Evolutionary conservation across 2,888 invertebrate genomes (phyloP).

Genomic region (Serripes groenlandicus): DNA sequence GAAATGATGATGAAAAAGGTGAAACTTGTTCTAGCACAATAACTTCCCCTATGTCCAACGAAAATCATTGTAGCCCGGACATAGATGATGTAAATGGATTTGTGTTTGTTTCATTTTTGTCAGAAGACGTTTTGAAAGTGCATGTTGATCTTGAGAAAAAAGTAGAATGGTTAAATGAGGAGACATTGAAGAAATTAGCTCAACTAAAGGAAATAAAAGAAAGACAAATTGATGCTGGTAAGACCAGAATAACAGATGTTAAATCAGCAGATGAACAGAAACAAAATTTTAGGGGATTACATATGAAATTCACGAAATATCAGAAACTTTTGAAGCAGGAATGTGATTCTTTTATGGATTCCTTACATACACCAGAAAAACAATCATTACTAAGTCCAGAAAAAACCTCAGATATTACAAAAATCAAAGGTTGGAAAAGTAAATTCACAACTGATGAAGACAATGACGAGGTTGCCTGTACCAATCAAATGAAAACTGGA

Average conservation of each 20-base stretch:
- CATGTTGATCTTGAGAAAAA: conserved; percentile 78
- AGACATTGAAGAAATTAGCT: conserved; percentile 45
- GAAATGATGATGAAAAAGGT: neutral
- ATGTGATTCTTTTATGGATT: conserved; percentile 55
- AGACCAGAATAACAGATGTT: conserved; percentile 64
- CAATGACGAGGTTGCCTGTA: conserved; percentile 53
- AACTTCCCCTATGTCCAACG: neutral
- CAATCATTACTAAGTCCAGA: conserved; percentile 41
- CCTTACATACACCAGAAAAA: neutral
- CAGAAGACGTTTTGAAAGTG: conserved; percentile 76
- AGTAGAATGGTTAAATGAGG: conserved; percentile 56
- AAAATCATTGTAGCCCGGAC: conserved; percentile 72
- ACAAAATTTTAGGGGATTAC: conserved; percentile 77
- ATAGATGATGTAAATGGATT: conserved; percentile 82
- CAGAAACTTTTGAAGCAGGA: conserved; percentile 74
- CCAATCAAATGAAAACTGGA: conserved; percentile 64
- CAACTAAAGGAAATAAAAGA: conserved; percentile 63
- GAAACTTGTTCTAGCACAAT: neutral
- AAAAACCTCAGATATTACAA: conserved; percentile 80
- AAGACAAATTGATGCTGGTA: conserved; percentile 52
- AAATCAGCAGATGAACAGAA: conserved; percentile 66
- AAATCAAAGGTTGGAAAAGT: conserved; percentile 83
- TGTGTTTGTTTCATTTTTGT: conserved; percentile 80
- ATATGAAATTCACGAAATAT: conserved; percentile 78
- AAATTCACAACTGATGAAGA: conserved; percentile 69